Evolutionary conservation across 2,113 vertebrate species (phyloP).

Genomic region (Xenotilapia caudafasciata): DNA sequence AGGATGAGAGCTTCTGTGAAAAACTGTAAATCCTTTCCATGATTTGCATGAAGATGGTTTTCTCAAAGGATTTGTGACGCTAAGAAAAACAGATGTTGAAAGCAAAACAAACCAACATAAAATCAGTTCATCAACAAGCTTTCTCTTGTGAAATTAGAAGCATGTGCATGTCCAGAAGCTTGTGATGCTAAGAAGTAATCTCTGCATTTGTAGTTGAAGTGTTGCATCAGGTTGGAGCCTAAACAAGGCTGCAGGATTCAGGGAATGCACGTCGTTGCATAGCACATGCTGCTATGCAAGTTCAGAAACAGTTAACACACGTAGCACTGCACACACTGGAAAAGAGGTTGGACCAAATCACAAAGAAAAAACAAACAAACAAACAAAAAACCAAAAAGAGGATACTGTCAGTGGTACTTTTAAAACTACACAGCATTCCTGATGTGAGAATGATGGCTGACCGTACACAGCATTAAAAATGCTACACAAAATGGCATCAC

Average conservation of each 20-base stretch:
- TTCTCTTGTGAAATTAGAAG: constrained; percentile 35
- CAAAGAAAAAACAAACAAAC: constrained; percentile 33
- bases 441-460: constrained; percentile 60
- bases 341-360: constrained; percentile 54
- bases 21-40: constrained; percentile 27
- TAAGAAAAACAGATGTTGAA: constrained; percentile 1
- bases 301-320: constrained; percentile 65
- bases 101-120: constrained; percentile 8
- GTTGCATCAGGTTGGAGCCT: constrained; percentile 62
- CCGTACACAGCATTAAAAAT: constrained; percentile 65
- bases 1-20: constrained; percentile 36
- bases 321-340: constrained; percentile 65
- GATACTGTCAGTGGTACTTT: constrained; percentile 58
- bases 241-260: constrained; percentile 38
- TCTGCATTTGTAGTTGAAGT: constrained; percentile 55
- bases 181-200: constrained; percentile 29
- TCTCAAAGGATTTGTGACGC: constrained; percentile 21
- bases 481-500: constrained; percentile 70
- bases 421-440: constrained; percentile 67
- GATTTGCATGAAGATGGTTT: constrained; percentile 25
- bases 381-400: constrained; percentile 5
- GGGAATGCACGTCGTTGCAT: constrained; percentile 63
- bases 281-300: constrained; percentile 75
- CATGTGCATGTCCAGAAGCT: constrained; percentile 37
- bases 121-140: constrained; percentile 27